Conservation (phyloP, 2,113 vertebrate genomes). For the Ictidomys tridecemlineatus region DNA sequence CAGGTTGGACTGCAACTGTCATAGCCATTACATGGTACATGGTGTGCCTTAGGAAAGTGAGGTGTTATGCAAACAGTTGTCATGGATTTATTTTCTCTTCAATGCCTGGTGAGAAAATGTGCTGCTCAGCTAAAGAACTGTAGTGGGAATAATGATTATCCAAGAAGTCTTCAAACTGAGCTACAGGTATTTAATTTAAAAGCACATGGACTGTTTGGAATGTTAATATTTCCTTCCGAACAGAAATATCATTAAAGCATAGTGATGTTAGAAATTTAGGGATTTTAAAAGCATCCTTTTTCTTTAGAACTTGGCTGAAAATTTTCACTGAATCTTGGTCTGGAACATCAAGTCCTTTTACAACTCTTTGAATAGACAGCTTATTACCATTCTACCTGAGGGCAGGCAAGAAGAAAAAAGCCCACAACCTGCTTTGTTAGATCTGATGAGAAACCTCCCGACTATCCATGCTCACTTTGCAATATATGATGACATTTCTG, state of each 20-base stretch:
- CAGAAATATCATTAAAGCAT: neutral
- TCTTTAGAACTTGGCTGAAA: neutral
- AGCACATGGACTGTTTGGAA: neutral
- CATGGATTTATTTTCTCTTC: conserved; percentile 34
- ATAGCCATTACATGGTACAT: neutral
- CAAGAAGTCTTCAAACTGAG: conserved; percentile 3
- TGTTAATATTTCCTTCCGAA: conserved; percentile 22
- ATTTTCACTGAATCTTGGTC: neutral
- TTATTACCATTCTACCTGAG: neutral
- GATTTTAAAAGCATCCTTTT: neutral
- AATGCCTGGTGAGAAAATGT: neutral
- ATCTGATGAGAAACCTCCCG: neutral
- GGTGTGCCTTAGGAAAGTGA: neutral
- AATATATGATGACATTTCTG: neutral
- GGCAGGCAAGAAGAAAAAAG: neutral
- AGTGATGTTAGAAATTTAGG: neutral
- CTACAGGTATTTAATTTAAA: conserved; percentile 41
- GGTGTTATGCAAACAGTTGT: neutral
- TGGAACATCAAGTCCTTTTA: neutral
- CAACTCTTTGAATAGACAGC: neutral
- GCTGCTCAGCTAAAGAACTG: neutral
- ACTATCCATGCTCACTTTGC: neutral
- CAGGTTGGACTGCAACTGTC: neutral
- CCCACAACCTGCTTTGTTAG: neutral
- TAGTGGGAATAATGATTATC: neutral